Evolutionary conservation across 2,888 invertebrate species (phyloP).

Genomic region (Ophion obscuratus): DNA sequence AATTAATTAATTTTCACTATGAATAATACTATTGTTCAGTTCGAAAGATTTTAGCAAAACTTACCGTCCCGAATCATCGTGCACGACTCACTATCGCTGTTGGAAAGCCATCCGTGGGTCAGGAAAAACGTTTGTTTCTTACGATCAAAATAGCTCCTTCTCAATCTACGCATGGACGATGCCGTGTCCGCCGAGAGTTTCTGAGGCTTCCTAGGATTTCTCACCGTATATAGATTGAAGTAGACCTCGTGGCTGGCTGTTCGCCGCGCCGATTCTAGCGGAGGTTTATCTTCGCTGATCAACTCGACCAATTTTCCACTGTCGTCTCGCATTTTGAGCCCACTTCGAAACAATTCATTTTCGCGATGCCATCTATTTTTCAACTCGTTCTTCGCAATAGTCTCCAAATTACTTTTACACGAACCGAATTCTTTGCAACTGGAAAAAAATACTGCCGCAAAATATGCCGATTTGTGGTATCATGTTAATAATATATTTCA

Average conservation of each 20-base stretch:
- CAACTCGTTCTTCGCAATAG: background rate
- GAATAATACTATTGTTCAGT: background rate
- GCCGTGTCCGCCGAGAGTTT: background rate
- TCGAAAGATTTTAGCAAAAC: background rate
- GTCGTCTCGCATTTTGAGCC: constrained; percentile 8
- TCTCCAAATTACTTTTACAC: background rate
- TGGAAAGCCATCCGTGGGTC: constrained; percentile 36
- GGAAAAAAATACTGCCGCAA: background rate
- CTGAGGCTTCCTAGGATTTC: constrained; percentile 7
- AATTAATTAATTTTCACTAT: background rate
- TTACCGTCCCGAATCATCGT: constrained; percentile 11
- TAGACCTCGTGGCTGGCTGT: background rate
- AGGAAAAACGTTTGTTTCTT: constrained; percentile 21
- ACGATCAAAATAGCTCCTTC: constrained; percentile 7
- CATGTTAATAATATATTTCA: too few species aligned
- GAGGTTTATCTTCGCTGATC: background rate
- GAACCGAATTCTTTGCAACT: background rate
- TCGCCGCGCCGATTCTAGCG: constrained; percentile 14
- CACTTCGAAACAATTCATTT: background rate
- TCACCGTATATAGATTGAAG: constrained; percentile 21
- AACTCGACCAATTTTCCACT: constrained; percentile 22
- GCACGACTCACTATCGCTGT: background rate
- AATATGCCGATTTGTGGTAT: background rate
- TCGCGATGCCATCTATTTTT: constrained; percentile 17
- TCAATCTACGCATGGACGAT: background rate